A percentile compares a stretch with the other conserved stretches of the same genome.
These are phyloP conservation scores for Pseudochromis fuscus DNA, from an alignment of 2,797 vertebrate species.

Conservation along the genomic window DNA sequence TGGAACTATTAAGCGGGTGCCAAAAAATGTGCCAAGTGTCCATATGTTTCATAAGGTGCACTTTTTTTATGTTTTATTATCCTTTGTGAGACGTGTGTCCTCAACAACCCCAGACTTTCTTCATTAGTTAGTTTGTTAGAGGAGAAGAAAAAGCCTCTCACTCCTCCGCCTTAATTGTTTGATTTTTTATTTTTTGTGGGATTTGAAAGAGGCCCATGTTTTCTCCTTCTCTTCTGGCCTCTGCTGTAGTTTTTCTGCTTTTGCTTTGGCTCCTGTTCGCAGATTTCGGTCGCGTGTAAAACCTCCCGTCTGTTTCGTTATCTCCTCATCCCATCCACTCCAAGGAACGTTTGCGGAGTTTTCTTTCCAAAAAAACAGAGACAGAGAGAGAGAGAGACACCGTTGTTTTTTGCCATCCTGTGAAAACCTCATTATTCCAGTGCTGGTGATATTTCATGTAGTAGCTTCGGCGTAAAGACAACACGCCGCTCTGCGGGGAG, in stretches of 20 bases:
- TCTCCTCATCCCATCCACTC: slow-evolving; percentile 70
- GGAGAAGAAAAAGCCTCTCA: slow-evolving; percentile 16
- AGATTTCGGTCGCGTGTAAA: slow-evolving; percentile 63
- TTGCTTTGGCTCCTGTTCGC: slow-evolving; percentile 59
- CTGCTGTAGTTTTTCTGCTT: slow-evolving; percentile 56
- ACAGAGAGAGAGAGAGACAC: slow-evolving; percentile 42
- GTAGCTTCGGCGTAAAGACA: slow-evolving; percentile 21
- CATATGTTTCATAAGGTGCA: slow-evolving; percentile 77
- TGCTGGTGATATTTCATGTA: slow-evolving; percentile 29
- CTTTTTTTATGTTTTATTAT: slow-evolving; percentile 48
- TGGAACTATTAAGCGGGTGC: slow-evolving; percentile 66
- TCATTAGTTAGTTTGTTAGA: slow-evolving; percentile 55
- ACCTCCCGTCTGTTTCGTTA: slow-evolving; percentile 79
- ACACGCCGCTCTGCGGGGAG: slow-evolving; percentile 36
- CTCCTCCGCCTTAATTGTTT: slow-evolving; percentile 52
- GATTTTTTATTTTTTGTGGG: slow-evolving; percentile 18
- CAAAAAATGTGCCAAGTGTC: slow-evolving; percentile 79
- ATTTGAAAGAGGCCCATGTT: slow-evolving; percentile 63
- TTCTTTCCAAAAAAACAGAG: slow-evolving; percentile 50
- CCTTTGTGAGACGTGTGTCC: slow-evolving; percentile 57
- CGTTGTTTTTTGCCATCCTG: slow-evolving; percentile 38
- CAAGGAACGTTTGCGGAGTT: slow-evolving; percentile 62
- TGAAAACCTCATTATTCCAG: slow-evolving; percentile 46
- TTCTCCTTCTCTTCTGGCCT: slow-evolving; percentile 59
- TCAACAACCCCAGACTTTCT: slow-evolving; percentile 62